Percentiles rank a stretch among this genome's conserved stretches.
phyloP scores from a whole-genome alignment of 2,888 invertebrate species.

The Drosophila recens region DNA sequence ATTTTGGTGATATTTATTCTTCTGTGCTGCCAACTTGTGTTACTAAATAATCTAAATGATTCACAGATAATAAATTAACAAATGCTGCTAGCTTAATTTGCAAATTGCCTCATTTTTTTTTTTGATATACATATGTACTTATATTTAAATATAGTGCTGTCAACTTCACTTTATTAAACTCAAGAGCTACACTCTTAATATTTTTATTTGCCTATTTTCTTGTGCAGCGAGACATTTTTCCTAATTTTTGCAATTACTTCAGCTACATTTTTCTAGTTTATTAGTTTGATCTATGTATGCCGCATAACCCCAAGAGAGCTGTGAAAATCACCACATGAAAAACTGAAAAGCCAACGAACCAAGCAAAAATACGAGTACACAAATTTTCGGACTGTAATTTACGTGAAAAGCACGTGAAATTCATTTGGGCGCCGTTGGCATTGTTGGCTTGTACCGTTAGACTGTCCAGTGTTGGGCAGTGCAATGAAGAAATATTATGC shows the following conservation, averaged over 20 bases:
- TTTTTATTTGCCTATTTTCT: conserved; percentile 1
- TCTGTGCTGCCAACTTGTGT: background rate
- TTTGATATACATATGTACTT: too few relatives aligned
- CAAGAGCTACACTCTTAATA: background rate
- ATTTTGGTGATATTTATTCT: background rate
- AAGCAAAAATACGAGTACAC: conserved; percentile 4
- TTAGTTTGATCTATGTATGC: conserved; percentile 9
- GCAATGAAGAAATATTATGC: conserved; percentile 69
- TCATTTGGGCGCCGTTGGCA: conserved; percentile 12
- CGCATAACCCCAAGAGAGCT: background rate
- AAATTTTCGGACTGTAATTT: conserved; percentile 38
- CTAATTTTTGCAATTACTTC: conserved; percentile 12
- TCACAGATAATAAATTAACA: background rate
- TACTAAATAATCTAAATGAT: background rate
- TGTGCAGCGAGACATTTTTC: background rate
- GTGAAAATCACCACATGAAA: conserved; percentile 20
- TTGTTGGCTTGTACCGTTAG: background rate
- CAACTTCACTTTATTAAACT: background rate
- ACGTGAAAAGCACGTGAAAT: conserved; percentile 37
- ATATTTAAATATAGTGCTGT: background rate
- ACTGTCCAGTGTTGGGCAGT: conserved; percentile 31
- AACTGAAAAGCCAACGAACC: conserved; percentile 17
- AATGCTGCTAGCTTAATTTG: background rate
- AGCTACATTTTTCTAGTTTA: conserved; percentile 2
- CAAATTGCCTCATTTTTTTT: too few relatives aligned